A percentile compares a stretch with the other conserved stretches of the same genome.
phyloP scores from a whole-genome alignment of 2,888 invertebrate genomes.

The Trisateles emortualis region DNA sequence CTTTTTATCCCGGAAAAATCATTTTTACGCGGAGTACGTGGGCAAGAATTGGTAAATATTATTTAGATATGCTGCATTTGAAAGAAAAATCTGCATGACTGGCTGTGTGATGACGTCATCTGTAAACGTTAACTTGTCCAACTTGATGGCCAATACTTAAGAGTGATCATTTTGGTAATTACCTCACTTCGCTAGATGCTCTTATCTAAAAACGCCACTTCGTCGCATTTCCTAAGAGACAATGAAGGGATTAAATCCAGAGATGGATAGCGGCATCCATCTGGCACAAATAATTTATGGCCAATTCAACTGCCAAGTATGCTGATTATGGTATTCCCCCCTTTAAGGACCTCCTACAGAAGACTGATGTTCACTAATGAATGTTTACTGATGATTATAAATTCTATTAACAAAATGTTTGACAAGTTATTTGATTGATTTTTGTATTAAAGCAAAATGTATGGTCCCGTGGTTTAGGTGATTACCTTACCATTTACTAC shows the following conservation, averaged over 20 bases:
- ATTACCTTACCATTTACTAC: too few relatives aligned
- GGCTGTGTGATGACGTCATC: too few relatives aligned
- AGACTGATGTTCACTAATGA: neutral
- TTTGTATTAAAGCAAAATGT: too few relatives aligned
- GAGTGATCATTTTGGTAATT: neutral
- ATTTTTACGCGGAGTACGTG: too few relatives aligned
- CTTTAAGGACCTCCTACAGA: neutral
- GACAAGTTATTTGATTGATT: neutral
- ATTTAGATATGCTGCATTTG: too few relatives aligned
- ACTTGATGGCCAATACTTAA: neutral
- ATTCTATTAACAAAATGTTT: neutral
- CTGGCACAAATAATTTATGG: slow-evolving; percentile 8
- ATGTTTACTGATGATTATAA: neutral
- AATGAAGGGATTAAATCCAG: slow-evolving; percentile 9
- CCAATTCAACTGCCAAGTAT: neutral
- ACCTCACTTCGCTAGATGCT: neutral
- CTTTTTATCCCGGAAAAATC: too few relatives aligned
- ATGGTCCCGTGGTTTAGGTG: too few relatives aligned
- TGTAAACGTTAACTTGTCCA: too few relatives aligned
- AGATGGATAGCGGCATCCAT: slow-evolving; percentile 8
- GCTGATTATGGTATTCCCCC: slow-evolving; percentile 3
- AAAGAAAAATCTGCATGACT: too few relatives aligned
- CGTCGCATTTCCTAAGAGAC: slow-evolving; percentile 6
- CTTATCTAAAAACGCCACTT: slow-evolving; percentile 2
- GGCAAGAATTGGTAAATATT: too few relatives aligned